Base-by-base conservation (phyloP, 2,113 vertebrate species). In the Tetraodon nigroviridis region DNA sequence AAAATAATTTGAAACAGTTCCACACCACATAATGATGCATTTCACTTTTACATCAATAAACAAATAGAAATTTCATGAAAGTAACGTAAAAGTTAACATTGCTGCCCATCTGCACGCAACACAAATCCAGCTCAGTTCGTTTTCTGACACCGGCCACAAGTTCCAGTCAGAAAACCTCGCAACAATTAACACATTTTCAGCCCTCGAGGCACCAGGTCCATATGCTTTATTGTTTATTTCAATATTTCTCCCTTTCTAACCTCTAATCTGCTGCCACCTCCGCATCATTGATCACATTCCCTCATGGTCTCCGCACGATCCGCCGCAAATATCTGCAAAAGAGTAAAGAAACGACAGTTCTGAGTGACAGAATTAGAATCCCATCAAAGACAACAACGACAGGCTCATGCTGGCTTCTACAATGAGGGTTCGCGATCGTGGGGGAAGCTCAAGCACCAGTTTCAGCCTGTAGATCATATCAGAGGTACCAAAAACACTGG, bases 301-400 rank as follows among this genome's bases (percentile, higher is more conserved):
- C 10, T 20, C 49, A 16, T 7, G 40, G 20, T 58, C 15, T 73
- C 68, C 37, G 53, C 17, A 18, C 0, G 17, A 44, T 14, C 40
- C 21, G 27, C 60, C 7, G 22, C 17, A 60, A 68, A 82, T 75
- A 59, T 73, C 82, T 84, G 71, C 7, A 73, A 71, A 50, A 73
- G 10, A 79, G 7, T 5, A 51, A 52, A 57, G 2, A 17, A 41
- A 7, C 14, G 15, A 32, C 16, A 22, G 10, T 19, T 49, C 17
- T n/a, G 24, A 27, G 1, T 27, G 24, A 6, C 24, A 6, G 24
- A 27, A 27, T 17, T 21, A 48, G 20, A 12, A 12, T 37, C 32
- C 10, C 32, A 8, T 6, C 14, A 51, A 22, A 29, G 16, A 29
- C 3, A 49, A 49, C 20, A 37, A 37, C 12, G 32, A 3, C 32